phyloP scores from a whole-genome alignment of 2,113 vertebrate species.

The Phainopepla nitens region DNA sequence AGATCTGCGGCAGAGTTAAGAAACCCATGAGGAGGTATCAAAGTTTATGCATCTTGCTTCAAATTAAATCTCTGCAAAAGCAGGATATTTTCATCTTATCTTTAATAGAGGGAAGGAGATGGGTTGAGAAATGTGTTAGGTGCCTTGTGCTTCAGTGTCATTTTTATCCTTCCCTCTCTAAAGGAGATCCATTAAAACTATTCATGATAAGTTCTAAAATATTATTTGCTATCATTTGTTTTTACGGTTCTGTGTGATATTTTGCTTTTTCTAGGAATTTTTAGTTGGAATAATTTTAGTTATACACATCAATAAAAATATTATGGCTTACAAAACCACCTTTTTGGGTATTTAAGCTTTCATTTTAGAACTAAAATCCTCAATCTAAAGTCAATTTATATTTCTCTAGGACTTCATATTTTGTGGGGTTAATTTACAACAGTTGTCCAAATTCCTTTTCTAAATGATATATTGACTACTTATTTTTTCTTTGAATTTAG shows the following conservation, averaged over 20 bases:
- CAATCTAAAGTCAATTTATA: neutral
- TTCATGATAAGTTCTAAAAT: neutral
- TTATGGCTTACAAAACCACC: neutral
- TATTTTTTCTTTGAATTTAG: neutral
- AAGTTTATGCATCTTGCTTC: constrained; percentile 42
- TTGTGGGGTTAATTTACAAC: neutral
- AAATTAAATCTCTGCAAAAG: constrained; percentile 37
- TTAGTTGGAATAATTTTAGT: neutral
- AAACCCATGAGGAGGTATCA: constrained; percentile 17
- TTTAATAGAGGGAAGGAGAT: constrained; percentile 12
- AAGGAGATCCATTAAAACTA: neutral
- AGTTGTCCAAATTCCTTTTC: neutral
- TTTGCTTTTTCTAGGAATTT: neutral
- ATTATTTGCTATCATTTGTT: neutral
- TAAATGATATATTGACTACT: neutral
- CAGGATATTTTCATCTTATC: constrained; percentile 2
- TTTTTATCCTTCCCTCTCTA: neutral
- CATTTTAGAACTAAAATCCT: neutral
- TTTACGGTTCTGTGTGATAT: neutral
- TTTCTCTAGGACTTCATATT: neutral
- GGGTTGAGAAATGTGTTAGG: neutral
- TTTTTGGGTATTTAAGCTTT: neutral
- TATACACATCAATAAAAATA: neutral
- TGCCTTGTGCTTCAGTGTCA: neutral
- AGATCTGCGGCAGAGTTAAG: constrained; percentile 12